phyloP scores from a whole-genome alignment of 2,797 vertebrate genomes.

The Delichon dasypus region DNA sequence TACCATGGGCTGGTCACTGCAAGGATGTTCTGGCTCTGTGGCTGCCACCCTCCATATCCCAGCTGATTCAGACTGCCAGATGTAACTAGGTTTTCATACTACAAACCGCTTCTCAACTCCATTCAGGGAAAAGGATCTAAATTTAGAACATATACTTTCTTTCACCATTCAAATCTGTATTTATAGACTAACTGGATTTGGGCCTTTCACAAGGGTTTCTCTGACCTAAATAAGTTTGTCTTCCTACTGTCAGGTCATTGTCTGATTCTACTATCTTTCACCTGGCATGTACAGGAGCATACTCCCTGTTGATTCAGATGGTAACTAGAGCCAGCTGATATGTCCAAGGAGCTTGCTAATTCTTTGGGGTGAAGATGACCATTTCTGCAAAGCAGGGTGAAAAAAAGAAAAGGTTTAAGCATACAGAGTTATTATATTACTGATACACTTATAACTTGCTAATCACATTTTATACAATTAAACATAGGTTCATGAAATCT shows the following conservation, averaged over 20 bases:
- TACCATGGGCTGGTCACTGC: background rate
- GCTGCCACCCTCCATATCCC: background rate
- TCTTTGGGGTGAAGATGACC: background rate
- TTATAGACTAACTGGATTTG: background rate
- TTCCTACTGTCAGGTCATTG: background rate
- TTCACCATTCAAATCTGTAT: background rate
- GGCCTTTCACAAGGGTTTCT: background rate
- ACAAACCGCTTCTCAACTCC: background rate
- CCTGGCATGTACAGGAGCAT: background rate
- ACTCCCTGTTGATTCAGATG: background rate
- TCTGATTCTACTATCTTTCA: background rate
- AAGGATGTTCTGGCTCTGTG: background rate
- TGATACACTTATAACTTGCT: background rate
- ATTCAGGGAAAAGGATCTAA: background rate
- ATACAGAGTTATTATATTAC: background rate
- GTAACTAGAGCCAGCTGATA: background rate
- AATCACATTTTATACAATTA: background rate
- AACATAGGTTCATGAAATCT: background rate
- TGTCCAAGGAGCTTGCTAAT: background rate
- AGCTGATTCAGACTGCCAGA: background rate
- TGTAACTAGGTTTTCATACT: background rate
- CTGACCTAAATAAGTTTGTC: background rate
- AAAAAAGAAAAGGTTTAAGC: background rate
- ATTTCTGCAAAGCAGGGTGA: background rate
- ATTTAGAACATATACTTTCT: background rate